Evolutionary conservation across 2,113 vertebrate genomes (phyloP), one percentile per base, ranked within the genome.

Genomic region (Gnathonemus echidnorhynchus): DNA sequence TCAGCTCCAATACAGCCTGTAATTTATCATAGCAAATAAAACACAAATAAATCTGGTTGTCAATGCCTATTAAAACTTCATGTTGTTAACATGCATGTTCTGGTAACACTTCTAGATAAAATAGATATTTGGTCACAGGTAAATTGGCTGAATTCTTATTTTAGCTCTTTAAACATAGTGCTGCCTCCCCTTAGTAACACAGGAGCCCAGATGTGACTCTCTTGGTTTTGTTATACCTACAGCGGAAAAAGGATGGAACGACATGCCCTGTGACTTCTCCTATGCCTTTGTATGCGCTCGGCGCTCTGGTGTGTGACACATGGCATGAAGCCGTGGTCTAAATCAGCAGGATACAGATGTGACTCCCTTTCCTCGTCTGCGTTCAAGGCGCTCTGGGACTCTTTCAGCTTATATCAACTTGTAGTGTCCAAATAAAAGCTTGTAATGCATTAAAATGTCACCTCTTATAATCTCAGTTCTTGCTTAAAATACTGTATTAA

Each of bases 281-380:
- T n/a, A 9, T 24, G 7, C 56, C 56, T 62, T 9, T 62, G 56
- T 62, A 24, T 62, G 56, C 6, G 15, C 56, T 62, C 56, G 1
- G 56, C 24, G 0, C 19, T 2, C 21, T 7, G 24, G 1, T 2
- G 0, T 62, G 2, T 10, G 2, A 2, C 1, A n/a, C 7, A 2
- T 24, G 19, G 53, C 19, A 24, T 56, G 53, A 21, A 56, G 53
- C 19, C 5, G 1, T 56, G 53, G 19, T 56, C 5, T 24, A n/a
- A 62, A 9, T 62, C 24, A 62, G 56, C 7, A 56, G 19, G 0
- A 27, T n/a, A 0, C 4, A 0, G 24, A 27, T 66, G 24, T n/a
- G 7, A n/a, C 58, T n/a, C 7, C 58, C 24, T 66, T n/a, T n/a
- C 24, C 58, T n/a, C 1, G 0, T 66, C 8, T 27, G n/a, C 2